Conservation (phyloP, 2,888 invertebrate species). For the Scrobipalpa atriplicella region DNA sequence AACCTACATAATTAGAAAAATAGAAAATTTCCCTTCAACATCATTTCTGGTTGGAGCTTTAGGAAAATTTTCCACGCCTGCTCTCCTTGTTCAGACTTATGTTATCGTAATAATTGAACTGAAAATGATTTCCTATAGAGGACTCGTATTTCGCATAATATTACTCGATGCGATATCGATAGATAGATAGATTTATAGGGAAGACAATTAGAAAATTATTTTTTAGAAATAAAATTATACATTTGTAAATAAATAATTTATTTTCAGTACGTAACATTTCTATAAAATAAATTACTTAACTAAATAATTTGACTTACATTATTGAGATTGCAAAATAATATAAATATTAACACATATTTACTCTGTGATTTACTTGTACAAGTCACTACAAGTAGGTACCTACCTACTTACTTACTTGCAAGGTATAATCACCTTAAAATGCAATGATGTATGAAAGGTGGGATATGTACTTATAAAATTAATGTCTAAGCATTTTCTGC, state of each 20-base stretch:
- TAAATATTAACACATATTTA: not conserved
- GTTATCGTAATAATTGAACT: not conserved
- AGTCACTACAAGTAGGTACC: no score
- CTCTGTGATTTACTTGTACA: not conserved
- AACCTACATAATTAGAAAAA: slow-evolving; percentile 74
- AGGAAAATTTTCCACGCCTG: slow-evolving; percentile 15
- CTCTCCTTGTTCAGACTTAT: not conserved
- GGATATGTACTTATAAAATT: not conserved
- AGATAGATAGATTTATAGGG: not conserved
- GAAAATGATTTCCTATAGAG: no score
- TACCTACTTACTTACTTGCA: no score
- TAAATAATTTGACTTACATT: not conserved
- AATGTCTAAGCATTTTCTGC: not conserved
- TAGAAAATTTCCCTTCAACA: slow-evolving; percentile 52
- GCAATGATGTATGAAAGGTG: not conserved
- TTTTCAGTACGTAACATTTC: not conserved
- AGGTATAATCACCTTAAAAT: not conserved
- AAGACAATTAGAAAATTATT: not conserved
- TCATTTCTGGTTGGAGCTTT: slow-evolving; percentile 31
- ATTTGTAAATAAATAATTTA: slow-evolving; percentile 1
- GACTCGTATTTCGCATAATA: not conserved
- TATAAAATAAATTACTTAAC: not conserved
- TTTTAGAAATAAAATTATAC: not conserved
- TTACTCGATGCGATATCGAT: no score
- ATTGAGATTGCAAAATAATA: not conserved